Evolutionary conservation across 2,888 invertebrate genomes (phyloP), one percentile per base, ranked within the genome.

Genomic region (Callinectes sapidus): DNA sequence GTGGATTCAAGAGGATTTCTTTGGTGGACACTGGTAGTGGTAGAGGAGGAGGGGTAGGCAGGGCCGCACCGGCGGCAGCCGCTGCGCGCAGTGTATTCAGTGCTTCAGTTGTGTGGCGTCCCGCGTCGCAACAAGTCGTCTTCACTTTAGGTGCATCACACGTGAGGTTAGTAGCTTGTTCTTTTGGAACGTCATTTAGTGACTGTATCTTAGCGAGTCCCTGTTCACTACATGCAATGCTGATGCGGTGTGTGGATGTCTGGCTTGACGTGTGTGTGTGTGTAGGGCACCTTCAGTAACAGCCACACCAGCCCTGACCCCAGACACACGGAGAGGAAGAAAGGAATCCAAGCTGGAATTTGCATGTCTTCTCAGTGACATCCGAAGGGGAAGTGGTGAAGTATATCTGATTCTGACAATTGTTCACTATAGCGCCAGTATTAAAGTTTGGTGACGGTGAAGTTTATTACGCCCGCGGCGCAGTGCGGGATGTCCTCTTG

Each of bases 321-420:
- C 81, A 77, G 71, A 23, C 71, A 61, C 1, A 61, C 23, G 23
- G 71, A n/a, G 71, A 28, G n/a, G 28, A 71, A 28, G 71, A n/a
- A 77, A 77, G 81, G 81, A 32, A 35, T 32, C 81, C 81, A 81
- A 14, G 81, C 81, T 13, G 81, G 71, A 81, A 81, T 81, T 81
- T 81, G 28, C 14, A 81, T 13, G 35, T 32, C 32, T 35, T 2
- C 81, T 81, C 32, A 0, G 6, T 81, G 18, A 35, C 71, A 23
- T 2, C n/a, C 28, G n/a, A 71, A 71, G n/a, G 6, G 5, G 28
- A 28, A 28, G 10, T 71, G 10, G 0, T 61, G 18, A 16, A 71
- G 71, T 28, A 1, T 6, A 71, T 71, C 6, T 28, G 71, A 71
- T n/a, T 71, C 13, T 28, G n/a, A 71, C 71, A 71, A 48, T 1